Base-by-base conservation (phyloP, 1,140 invertebrate species). In the Cheumatopsyche charites region DNA sequence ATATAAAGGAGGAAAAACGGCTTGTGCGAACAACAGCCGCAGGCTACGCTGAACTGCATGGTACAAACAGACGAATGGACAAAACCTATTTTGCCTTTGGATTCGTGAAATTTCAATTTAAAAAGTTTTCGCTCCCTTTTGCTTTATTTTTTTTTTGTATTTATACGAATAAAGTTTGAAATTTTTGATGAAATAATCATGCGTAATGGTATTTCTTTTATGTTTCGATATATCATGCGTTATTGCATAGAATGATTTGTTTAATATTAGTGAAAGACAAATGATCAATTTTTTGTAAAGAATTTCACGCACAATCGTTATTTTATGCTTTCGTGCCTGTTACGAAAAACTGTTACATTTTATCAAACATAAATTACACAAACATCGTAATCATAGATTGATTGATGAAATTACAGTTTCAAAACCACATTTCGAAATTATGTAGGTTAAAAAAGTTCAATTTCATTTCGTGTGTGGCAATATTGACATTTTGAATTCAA, bases 311-410 rank as follows among this genome's bases (percentile, higher is more conserved):
- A 66, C 63, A 15, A 26, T 43, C 29, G 19, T 15, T 12, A 19
- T 7, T 19, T n/a, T 19, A 19, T 61, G 11, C 23, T 6, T 26
- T 26, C 42, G 63, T 66, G 26, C 63, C 63, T 47, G 63, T 66
- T 42, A 66, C 63, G 63, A 41, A 23, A 45, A 45, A 66, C 13
- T 23, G 11, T 52, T 9, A 6, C 23, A 61, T 61, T 4, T 6
- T 61, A 19, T 25, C 21, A 19, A 12, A 61, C 23, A 61, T 23
- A 23, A 21, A 61, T 19, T 23, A 25, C 13, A 61, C 5, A 49
- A 13, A n/a, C 4, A 21, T 5, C 19, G 5, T 49, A 15, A 21
- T 49, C 13, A 43, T 9, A 43, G 42, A 43, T 43, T 9, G 7
- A 43, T 43, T 9, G 7, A 43, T 43, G n/a, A 9, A 43, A 9